phyloP scores from a whole-genome alignment of 2,113 vertebrate genomes.

The Entelurus aequoreus region DNA sequence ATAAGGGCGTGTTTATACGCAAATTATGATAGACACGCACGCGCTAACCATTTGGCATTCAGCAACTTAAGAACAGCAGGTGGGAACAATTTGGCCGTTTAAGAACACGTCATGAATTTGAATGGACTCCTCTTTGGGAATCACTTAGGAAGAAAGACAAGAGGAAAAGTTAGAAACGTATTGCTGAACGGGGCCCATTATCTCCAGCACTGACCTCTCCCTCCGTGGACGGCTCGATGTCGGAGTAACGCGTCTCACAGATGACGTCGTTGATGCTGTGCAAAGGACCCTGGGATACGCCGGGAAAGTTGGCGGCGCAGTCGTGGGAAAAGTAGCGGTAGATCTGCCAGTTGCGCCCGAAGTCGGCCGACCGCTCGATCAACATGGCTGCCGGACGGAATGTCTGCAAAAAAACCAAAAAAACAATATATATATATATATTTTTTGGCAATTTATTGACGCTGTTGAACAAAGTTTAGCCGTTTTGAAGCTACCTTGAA shows the following conservation, averaged over 20 bases:
- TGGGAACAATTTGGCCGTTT: too few species aligned
- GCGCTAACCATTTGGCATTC: too few species aligned
- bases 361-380: conserved; percentile 83
- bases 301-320: conserved; percentile 75
- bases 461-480: neutral
- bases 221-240: conserved; percentile 94
- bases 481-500: conserved; percentile 79
- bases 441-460: neutral
- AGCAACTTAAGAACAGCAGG: too few species aligned
- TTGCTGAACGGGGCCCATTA: too few species aligned
- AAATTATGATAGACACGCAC: too few species aligned
- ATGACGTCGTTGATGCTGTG: conserved; percentile 81
- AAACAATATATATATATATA: too few species aligned
- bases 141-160: too few species aligned
- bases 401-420: conserved; percentile 70
- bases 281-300: conserved; percentile 72
- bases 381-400: conserved; percentile 83
- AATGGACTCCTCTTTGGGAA: too few species aligned
- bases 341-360: conserved; percentile 82
- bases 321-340: conserved; percentile 87
- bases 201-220: conserved; percentile 81
- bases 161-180: too few species aligned
- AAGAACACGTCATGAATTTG: too few species aligned
- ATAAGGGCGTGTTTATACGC: too few species aligned
- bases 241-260: conserved; percentile 95